Percentiles rank a stretch among this genome's conserved stretches.
Conservation (phyloP, 1,140 invertebrate genomes). For the Antheraea pernyi region DNA sequence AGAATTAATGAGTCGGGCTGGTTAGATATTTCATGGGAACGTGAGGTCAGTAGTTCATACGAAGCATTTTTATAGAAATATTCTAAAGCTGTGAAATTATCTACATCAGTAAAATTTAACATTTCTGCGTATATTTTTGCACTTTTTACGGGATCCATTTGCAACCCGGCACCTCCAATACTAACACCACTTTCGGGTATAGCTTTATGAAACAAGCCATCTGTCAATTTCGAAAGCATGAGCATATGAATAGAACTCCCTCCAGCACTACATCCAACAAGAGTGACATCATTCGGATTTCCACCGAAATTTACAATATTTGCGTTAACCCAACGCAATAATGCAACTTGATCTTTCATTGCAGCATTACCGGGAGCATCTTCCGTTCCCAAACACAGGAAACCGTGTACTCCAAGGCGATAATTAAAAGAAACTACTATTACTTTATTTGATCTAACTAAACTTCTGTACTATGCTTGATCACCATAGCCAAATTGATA, state of each 20-base stretch:
- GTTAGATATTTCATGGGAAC: constrained; percentile 23
- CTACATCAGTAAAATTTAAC: constrained; percentile 34
- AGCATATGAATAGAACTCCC: constrained; percentile 39
- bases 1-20: constrained; percentile 32
- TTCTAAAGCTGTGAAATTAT: constrained; percentile 44
- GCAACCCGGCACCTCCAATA: constrained; percentile 33
- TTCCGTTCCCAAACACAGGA: constrained; percentile 43
- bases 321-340: constrained; percentile 45
- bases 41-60: constrained; percentile 32
- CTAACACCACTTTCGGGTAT: constrained; percentile 51
- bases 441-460: constrained; percentile 33
- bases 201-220: constrained; percentile 50
- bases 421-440: constrained; percentile 46
- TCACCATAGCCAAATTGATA: constrained; percentile 35
- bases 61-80: constrained; percentile 48
- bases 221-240: constrained; percentile 38
- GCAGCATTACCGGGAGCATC: constrained; percentile 46
- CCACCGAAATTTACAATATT: constrained; percentile 53
- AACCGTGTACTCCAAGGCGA: constrained; percentile 40
- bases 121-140: constrained; percentile 43
- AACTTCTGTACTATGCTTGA: constrained; percentile 15
- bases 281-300: constrained; percentile 47
- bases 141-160: constrained; percentile 42
- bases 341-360: constrained; percentile 49
- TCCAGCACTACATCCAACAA: constrained; percentile 48